These are phyloP conservation scores for Mohoua ochrocephala DNA, from an alignment of 2,113 vertebrate species.

Conservation along the genomic window DNA sequence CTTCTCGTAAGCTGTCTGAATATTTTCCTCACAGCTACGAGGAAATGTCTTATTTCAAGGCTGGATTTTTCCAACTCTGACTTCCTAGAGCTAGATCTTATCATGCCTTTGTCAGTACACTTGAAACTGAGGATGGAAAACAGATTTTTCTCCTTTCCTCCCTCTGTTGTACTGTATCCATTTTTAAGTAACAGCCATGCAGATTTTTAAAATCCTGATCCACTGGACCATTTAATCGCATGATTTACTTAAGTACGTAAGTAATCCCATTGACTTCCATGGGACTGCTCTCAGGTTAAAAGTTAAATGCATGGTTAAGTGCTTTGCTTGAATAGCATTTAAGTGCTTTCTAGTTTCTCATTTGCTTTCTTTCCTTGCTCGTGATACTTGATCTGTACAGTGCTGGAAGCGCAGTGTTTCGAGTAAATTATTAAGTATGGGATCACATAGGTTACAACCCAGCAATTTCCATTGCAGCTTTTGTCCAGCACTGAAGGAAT, in stretches of 20 bases:
- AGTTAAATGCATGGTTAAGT: constrained; percentile 4
- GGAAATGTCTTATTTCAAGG: constrained; percentile 42
- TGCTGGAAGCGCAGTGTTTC: background rate
- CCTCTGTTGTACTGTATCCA: background rate
- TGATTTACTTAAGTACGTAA: background rate
- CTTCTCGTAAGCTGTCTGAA: background rate
- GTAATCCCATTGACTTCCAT: background rate
- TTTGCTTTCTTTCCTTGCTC: background rate
- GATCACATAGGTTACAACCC: background rate
- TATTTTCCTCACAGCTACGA: constrained; percentile 11
- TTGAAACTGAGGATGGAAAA: constrained; percentile 1
- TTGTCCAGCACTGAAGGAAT: background rate
- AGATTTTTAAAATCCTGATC: constrained; percentile 28
- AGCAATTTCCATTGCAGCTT: constrained; percentile 14
- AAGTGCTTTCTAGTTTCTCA: background rate
- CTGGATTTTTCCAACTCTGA: constrained; percentile 4
- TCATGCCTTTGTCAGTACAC: background rate
- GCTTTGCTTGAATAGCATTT: background rate
- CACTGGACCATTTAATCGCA: background rate
- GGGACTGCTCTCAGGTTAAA: background rate
- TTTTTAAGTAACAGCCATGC: background rate
- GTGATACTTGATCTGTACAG: background rate
- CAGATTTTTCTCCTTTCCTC: background rate
- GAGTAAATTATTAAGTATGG: background rate
- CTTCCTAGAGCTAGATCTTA: background rate